Conservation (phyloP, 2,888 invertebrate genomes). For the Lepidocyrtoides sp. region DNA sequence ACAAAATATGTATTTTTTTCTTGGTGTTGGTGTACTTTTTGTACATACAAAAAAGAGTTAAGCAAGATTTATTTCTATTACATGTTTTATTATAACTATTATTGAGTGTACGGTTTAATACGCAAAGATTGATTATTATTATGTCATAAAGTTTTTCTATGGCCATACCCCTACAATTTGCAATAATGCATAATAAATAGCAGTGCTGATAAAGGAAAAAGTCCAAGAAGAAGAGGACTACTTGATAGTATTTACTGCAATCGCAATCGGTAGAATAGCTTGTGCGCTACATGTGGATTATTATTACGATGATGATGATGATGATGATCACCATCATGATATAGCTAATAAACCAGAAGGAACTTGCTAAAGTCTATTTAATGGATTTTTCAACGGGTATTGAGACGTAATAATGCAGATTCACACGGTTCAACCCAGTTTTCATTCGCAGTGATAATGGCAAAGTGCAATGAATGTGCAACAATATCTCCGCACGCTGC, state of each 20-base stretch:
- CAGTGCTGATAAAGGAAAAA: not conserved
- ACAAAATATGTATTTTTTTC: not conserved
- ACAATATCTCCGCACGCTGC: slow-evolving; percentile 43
- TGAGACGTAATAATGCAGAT: slow-evolving; percentile 69
- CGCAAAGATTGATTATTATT: slow-evolving; percentile 24
- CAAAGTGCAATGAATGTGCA: slow-evolving; percentile 60
- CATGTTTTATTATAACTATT: not conserved
- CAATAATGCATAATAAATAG: not conserved
- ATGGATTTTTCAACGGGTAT: slow-evolving; percentile 65
- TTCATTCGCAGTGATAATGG: slow-evolving; percentile 27
- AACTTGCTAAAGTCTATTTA: slow-evolving; percentile 39
- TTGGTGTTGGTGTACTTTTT: not conserved
- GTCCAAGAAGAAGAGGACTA: not conserved
- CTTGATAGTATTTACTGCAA: no score
- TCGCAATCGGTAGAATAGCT: not conserved
- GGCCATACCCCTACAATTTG: slow-evolving; percentile 8
- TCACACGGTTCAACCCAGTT: slow-evolving; percentile 81
- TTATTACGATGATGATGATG: not conserved
- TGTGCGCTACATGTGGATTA: not conserved
- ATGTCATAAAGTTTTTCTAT: slow-evolving; percentile 42
- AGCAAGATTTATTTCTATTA: slow-evolving; percentile 43
- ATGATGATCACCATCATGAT: not conserved
- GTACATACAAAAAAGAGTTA: not conserved
- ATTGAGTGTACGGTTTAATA: not conserved
- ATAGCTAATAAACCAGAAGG: slow-evolving; percentile 27